phyloP scores from a whole-genome alignment of 2,888 invertebrate genomes.

The Caenorhabditis sulstoni region DNA sequence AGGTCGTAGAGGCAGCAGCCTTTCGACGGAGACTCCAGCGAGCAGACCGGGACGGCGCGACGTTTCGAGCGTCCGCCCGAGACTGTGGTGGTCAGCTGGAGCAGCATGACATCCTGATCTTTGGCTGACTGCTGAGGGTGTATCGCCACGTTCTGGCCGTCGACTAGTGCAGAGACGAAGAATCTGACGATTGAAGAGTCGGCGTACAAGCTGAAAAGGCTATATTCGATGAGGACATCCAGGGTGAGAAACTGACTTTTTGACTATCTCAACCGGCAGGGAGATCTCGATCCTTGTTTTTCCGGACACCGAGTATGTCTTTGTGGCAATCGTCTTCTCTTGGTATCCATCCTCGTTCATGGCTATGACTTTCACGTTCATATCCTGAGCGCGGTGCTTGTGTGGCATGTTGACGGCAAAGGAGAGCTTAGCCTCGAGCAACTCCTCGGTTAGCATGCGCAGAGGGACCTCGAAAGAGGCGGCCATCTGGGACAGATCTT shows the following conservation, averaged over 20 bases:
- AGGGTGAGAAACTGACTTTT: background rate
- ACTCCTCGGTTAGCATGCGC: background rate
- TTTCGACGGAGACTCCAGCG: slow-evolving; percentile 50
- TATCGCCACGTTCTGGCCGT: slow-evolving; percentile 69
- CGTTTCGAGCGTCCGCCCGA: background rate
- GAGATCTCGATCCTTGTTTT: too few species aligned
- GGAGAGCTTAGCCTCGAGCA: background rate
- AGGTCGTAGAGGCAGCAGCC: slow-evolving; percentile 92
- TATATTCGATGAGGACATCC: slow-evolving; percentile 3
- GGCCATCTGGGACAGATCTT: slow-evolving; percentile 12
- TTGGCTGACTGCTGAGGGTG: slow-evolving; percentile 58
- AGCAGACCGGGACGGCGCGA: slow-evolving; percentile 55
- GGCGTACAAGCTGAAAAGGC: slow-evolving; percentile 23
- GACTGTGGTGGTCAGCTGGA: slow-evolving; percentile 66
- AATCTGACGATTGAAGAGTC: slow-evolving; percentile 1
- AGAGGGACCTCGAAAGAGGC: slow-evolving; percentile 2
- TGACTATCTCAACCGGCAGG: background rate
- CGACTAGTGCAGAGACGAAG: slow-evolving; percentile 59
- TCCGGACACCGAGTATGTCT: too few species aligned
- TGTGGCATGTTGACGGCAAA: background rate
- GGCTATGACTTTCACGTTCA: background rate
- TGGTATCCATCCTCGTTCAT: slow-evolving; percentile 25
- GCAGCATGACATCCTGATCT: slow-evolving; percentile 65
- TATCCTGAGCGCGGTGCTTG: background rate
- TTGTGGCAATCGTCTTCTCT: background rate